Base-by-base conservation (phyloP, 2,797 vertebrate species). In the Eupleurogrammus muticus region DNA sequence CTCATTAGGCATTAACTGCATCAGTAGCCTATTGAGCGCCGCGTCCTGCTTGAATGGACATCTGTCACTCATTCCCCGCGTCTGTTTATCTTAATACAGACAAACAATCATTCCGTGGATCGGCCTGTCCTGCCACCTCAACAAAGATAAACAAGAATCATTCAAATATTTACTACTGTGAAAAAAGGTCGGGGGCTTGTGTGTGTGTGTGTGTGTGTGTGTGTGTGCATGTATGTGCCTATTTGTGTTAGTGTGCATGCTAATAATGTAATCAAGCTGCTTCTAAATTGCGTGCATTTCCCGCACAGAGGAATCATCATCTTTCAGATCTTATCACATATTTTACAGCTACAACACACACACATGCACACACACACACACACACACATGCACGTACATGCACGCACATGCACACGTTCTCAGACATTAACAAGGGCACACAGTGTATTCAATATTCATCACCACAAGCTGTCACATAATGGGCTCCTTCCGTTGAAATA, bases 1-100 rank as follows among this genome's bases (percentile, higher is more conserved):
- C 84, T 87, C 89, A 90, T 92, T 82, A 91, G 89, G 63, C 84
- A 94, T 94, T 94, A 95, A 93, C 92, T 47, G 70, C 77, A 77
- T 81, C 77, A 74, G 80, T 75, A 62, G 76, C 56, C 61, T 79
- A 70, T 77, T 80, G 87, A 84, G 75, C 72, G 53, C 70, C 73
- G 20, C 54, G 89, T 90, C 77, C 65, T 60, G 76, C 35, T 83
- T 77, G 70, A 83, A 87, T 71, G 87, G 79, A 68, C 80, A 40
- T 74, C 83, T 85, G 84, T 93, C 92, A 93, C 90, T 94, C 63
- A 93, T 93, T 94, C 73, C 73, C 81, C 53, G 60, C 17, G 77
- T 75, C 48, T 93, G 91, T 92, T 93, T 88, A 67, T 85, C 84
- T 92, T 93, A 89, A 91, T 91, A 84, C 63, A 38, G 68, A 63